Evolutionary conservation across 2,888 invertebrate species (phyloP), one percentile per base, ranked within the genome.

Genomic region (Megaustenia siamemsis): DNA sequence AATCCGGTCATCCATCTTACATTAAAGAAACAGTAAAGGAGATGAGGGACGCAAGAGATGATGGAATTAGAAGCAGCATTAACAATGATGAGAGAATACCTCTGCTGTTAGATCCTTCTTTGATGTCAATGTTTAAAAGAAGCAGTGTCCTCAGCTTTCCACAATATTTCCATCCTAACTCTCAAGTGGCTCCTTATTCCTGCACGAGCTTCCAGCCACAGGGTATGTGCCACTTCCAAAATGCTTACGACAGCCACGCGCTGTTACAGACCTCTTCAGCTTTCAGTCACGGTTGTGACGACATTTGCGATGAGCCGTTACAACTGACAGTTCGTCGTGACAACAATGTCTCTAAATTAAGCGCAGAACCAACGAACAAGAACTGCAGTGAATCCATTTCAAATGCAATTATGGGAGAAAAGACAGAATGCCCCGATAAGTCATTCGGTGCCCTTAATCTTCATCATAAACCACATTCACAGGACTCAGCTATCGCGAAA

Each of bases 371-470:
- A n/a, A 38, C 35, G 38, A 86, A 66, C 60, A 71, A 45, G 43
- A 76, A 73, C 28, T 82, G 53, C 76, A 60, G 53, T 1, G 68
- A 79, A 35, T 82, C 80, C 1, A 82, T 53, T 43, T 76, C 69
- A 38, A 84, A 56, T 56, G 49, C 35, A 60, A 81, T 71, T 66
- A 45, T n/a, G 35, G n/a, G 53, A 15, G 78, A 66, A 18, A 83
- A 81, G 77, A 81, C 32, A 60, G 76, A 38, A 85, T 89, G 84
- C 84, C 88, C 82, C 69, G 88, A 86, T 18, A 85, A 89, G 15
- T 87, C 90, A 60, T 88, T 90, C 32, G 86, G 91, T 83, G 91
- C 92, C 71, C 88, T 90, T 28, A 92, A 92, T 83, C 86, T 91
- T 38, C 88, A 91, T 60, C 91, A 91, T 86, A 92, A 92, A 63